These are phyloP conservation scores for Cephalophus harveyi DNA, from an alignment of 2,113 vertebrate genomes.

Conservation along the genomic window DNA sequence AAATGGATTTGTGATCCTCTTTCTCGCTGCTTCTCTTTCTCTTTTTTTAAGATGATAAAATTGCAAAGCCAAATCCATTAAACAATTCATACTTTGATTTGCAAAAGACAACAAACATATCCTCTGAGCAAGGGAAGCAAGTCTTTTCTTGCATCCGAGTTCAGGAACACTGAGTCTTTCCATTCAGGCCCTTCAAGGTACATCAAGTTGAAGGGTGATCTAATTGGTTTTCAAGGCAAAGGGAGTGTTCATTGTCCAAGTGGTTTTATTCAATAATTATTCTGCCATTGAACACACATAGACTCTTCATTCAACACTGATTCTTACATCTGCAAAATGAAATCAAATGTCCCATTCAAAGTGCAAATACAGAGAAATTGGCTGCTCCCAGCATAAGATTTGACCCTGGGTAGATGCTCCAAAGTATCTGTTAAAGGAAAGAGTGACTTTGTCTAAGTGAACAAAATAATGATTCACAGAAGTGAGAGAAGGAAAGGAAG, in stretches of 20 bases:
- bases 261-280: background rate
- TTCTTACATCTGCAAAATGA: background rate
- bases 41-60: slow-evolving; percentile 27
- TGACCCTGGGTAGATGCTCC: background rate
- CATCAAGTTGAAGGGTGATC: slow-evolving; percentile 48
- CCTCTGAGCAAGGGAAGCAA: slow-evolving; percentile 59
- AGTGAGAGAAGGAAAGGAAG: background rate
- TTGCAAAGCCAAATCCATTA: slow-evolving; percentile 75
- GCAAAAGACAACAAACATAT: slow-evolving; percentile 72
- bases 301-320: slow-evolving; percentile 35
- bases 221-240: slow-evolving; percentile 51
- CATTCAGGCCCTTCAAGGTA: slow-evolving; percentile 23
- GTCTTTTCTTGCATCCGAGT: slow-evolving; percentile 72
- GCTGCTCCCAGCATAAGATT: background rate
- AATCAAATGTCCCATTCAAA: background rate
- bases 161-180: slow-evolving; percentile 2
- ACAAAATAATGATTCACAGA: background rate
- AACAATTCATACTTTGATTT: slow-evolving; percentile 75
- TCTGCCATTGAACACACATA: background rate
- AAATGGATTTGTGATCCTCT: background rate
- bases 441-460: slow-evolving; percentile 11
- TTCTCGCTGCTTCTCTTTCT: background rate
- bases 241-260: background rate
- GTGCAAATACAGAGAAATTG: background rate
- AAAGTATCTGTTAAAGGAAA: background rate